Base-by-base conservation (phyloP, 1,140 invertebrate genomes). In the Tachypleus tridentatus region DNA sequence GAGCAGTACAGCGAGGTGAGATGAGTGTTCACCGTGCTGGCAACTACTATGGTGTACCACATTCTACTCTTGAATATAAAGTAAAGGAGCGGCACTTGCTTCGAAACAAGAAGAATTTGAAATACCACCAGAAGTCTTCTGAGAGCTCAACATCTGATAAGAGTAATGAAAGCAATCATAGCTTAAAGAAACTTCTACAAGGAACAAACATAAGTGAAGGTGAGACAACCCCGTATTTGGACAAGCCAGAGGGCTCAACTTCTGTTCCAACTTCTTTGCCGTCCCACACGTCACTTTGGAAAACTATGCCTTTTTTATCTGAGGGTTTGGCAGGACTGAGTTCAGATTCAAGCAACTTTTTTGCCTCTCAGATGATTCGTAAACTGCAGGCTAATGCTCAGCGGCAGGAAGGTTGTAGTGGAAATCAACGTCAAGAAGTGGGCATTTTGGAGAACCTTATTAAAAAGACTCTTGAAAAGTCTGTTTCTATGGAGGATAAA, bases 51-150 rank as follows among this genome's bases (percentile, higher is more conserved):
- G 96, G 95, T 49, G 95, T 98, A 52, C 96, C 96, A 4, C 96
- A 99, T 80, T 98, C 95, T 29, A 98, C 96, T 8, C 83, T 99
- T 47, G 96, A 99, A 80, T 99, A 99, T 82, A 98, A 99, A 81
- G 91, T 94, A 3, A 94, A 95, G 77, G 91, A 95, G 76, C 81
- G 91, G 57, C 91, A 95, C 76, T 78, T 93, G 61, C 91, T 93
- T 85, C 80, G 91, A 70, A 89, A 89, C 49, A 79, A 88, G 59
- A 93, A 93, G 75, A 81, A 90, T 65, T 88, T 88, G 70, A 58
- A 67, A 7, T 57, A 29, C 29, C 29, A 29, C 29, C 29, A 29
- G 29, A 29, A 29, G 29, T 29, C 29, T 29, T 29, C 29, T 29
- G 29, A 29, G 29, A 29, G 29, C 29, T 29, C 29, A 29, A 29